phyloP scores from a whole-genome alignment of 2,797 vertebrate genomes.

The Falco biarmicus region DNA sequence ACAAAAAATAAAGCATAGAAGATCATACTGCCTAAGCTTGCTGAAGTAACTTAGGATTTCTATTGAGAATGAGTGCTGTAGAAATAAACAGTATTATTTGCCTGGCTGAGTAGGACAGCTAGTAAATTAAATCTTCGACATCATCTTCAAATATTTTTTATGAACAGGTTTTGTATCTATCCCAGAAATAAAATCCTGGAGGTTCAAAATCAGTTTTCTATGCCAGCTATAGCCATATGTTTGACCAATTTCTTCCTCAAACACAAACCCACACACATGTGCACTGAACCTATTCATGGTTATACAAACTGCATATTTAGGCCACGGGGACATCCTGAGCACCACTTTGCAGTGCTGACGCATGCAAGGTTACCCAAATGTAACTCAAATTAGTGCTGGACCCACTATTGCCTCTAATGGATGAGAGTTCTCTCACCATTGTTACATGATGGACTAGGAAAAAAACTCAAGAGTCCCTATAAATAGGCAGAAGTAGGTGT shows the following conservation, averaged over 20 bases:
- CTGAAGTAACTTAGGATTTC: constrained; percentile 39
- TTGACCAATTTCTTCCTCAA: neutral
- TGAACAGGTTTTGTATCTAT: neutral
- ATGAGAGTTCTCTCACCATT: neutral
- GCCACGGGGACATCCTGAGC: neutral
- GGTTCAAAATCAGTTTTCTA: neutral
- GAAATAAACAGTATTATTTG: constrained; percentile 48
- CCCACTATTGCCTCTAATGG: neutral
- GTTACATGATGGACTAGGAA: rapidly evolving
- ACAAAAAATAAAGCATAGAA: neutral
- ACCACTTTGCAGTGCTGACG: neutral
- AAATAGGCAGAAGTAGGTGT: neutral
- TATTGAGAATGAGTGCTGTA: neutral
- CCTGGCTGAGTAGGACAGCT: neutral
- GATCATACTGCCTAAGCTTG: constrained; percentile 31
- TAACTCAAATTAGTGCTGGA: neutral
- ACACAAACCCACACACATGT: neutral
- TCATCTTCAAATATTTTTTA: neutral
- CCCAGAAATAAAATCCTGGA: neutral
- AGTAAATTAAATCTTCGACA: neutral
- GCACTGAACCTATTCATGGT: neutral
- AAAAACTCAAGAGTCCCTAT: neutral
- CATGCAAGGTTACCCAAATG: neutral
- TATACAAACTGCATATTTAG: neutral
- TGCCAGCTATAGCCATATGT: neutral